phyloP scores from a whole-genome alignment of 2,797 vertebrate species.

The Acrossocheilus wenchowensis region DNA sequence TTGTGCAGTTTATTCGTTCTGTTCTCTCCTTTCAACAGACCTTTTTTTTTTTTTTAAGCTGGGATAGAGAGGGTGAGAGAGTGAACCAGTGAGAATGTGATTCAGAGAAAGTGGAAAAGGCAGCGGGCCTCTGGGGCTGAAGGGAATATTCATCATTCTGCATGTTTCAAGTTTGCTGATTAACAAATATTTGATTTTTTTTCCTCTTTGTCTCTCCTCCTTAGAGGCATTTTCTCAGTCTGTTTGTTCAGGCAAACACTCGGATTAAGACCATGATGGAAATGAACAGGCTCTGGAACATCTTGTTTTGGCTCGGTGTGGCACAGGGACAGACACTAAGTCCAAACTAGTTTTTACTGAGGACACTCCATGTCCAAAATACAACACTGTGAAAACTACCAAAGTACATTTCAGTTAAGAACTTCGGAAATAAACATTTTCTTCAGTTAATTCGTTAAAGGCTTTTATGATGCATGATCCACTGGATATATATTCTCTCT shows the following conservation, averaged over 20 bases:
- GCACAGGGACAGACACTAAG: not conserved
- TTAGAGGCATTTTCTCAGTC: slow-evolving; percentile 27
- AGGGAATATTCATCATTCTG: slow-evolving; percentile 70
- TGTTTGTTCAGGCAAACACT: slow-evolving; percentile 41
- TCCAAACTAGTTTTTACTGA: slow-evolving; percentile 2
- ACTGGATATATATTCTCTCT: not conserved
- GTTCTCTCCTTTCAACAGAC: slow-evolving; percentile 16
- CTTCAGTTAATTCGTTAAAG: not conserved
- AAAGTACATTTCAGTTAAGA: not conserved
- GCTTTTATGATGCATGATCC: slow-evolving; percentile 3
- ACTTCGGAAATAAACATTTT: not conserved
- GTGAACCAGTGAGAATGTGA: slow-evolving; percentile 21
- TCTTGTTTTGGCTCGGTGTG: not conserved
- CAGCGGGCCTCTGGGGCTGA: slow-evolving; percentile 64
- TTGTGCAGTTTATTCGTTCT: not conserved
- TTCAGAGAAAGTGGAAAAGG: slow-evolving; percentile 23
- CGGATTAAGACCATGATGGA: slow-evolving; percentile 33
- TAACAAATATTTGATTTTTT: slow-evolving; percentile 72
- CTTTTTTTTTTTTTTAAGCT: slow-evolving; percentile 69
- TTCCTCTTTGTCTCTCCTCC: slow-evolving; percentile 55
- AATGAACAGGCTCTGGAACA: slow-evolving; percentile 14
- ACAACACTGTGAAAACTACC: not conserved
- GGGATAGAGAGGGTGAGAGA: slow-evolving; percentile 27
- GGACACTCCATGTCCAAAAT: not conserved
- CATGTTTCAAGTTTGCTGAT: slow-evolving; percentile 76